Percentiles rank a stretch among this genome's conserved stretches.
Evolutionary conservation across 2,797 vertebrate genomes (phyloP).

Genomic region (Anas bernieri): DNA sequence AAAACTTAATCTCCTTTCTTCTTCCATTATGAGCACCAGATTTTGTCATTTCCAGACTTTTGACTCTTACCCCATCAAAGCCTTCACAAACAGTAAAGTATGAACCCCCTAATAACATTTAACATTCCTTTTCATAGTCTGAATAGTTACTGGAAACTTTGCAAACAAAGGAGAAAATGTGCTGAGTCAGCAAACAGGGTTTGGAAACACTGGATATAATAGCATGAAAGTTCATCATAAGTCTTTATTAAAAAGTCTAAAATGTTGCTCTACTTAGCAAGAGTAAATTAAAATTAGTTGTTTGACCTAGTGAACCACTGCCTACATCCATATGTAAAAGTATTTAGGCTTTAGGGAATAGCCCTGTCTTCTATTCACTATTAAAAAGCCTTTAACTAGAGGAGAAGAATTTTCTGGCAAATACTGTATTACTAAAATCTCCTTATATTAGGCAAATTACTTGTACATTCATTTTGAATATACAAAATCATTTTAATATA

Average conservation of each 20-base stretch:
- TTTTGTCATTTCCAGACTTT: background rate
- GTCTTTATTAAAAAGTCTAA: background rate
- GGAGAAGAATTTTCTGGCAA: background rate
- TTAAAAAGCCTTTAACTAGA: background rate
- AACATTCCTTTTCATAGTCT: background rate
- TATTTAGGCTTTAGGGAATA: background rate
- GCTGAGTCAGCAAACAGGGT: background rate
- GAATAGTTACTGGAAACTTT: background rate
- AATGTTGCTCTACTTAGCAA: background rate
- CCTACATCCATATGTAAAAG: background rate
- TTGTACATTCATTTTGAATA: background rate
- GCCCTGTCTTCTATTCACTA: background rate
- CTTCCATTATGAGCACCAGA: background rate
- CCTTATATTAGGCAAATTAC: background rate
- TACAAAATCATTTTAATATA: background rate
- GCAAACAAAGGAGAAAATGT: background rate
- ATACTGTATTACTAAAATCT: background rate
- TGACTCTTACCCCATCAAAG: background rate
- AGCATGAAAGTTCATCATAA: background rate
- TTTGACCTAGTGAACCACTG: background rate
- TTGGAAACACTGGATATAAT: background rate
- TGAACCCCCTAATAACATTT: background rate
- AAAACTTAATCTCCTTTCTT: background rate
- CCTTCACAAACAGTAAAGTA: background rate
- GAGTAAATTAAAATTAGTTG: background rate